Evolutionary conservation across 2,113 vertebrate genomes (phyloP).

Genomic region (Xerus inauris): DNA sequence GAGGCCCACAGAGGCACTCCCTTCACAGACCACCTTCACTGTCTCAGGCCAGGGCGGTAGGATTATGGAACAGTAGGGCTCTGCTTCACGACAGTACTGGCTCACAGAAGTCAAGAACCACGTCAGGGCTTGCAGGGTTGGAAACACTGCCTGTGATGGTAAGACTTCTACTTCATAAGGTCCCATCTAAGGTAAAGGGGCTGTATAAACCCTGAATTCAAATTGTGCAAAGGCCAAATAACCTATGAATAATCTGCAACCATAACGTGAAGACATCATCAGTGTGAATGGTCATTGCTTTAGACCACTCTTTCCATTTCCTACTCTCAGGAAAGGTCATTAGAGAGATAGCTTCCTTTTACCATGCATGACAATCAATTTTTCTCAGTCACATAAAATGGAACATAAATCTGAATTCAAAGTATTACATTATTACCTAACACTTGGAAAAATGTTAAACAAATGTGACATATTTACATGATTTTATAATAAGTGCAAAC

Average conservation of each 20-base stretch:
- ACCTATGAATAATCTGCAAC: background rate
- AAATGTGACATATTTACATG: slow-evolving; percentile 90
- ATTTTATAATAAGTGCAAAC: slow-evolving; percentile 94
- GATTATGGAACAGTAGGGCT: background rate
- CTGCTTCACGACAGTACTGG: slow-evolving; percentile 41
- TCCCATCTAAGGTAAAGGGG: slow-evolving; percentile 24
- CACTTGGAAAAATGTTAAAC: slow-evolving; percentile 85
- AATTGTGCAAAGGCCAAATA: background rate
- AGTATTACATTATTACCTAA: slow-evolving; percentile 83
- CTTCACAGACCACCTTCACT: background rate
- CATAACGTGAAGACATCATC: background rate
- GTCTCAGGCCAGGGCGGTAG: background rate
- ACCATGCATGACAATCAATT: slow-evolving; percentile 55
- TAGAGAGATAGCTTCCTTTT: background rate
- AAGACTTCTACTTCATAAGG: background rate
- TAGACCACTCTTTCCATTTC: background rate
- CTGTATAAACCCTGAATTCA: background rate
- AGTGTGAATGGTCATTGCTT: background rate
- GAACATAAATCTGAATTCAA: slow-evolving; percentile 75
- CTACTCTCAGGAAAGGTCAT: background rate
- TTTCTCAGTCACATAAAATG: slow-evolving; percentile 64
- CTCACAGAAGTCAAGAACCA: slow-evolving; percentile 7
- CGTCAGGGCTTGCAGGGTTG: background rate
- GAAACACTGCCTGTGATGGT: background rate
- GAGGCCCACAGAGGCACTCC: background rate